These are phyloP conservation scores for Phylloscopus whistleri DNA, from an alignment of 2,113 vertebrate species.

Conservation along the genomic window DNA sequence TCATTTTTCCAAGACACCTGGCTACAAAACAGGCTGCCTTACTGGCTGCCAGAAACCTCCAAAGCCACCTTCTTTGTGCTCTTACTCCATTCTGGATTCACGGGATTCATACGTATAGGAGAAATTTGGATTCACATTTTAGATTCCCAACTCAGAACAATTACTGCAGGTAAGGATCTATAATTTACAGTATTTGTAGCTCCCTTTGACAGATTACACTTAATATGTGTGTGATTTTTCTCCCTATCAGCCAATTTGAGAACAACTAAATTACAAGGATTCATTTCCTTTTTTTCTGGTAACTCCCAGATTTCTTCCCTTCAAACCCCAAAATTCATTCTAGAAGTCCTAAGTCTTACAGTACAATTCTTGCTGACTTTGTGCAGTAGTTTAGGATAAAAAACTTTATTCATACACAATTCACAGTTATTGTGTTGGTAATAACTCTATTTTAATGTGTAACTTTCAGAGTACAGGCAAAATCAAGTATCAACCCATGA, in stretches of 20 bases:
- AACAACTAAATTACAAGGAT: not conserved
- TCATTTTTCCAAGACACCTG: not conserved
- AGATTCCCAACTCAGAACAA: not conserved
- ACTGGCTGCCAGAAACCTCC: not conserved
- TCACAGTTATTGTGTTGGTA: not conserved
- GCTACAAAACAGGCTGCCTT: not conserved
- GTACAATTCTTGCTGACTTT: not conserved
- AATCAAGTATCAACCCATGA: not conserved
- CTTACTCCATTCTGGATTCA: not conserved
- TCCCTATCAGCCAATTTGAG: not conserved
- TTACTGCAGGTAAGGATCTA: not conserved
- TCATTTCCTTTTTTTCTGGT: not conserved
- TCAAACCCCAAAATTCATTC: not conserved
- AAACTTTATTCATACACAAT: not conserved
- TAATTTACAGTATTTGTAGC: not conserved
- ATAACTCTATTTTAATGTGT: not conserved
- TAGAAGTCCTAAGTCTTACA: not conserved
- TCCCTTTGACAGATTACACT: not conserved
- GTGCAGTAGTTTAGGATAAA: not conserved
- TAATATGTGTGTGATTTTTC: not conserved
- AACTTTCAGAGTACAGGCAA: not conserved
- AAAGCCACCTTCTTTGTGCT: not conserved
- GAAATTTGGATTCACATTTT: not conserved
- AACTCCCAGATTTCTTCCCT: not conserved
- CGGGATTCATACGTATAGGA: accelerated